A percentile compares a stretch with the other conserved stretches of the same genome.
These are phyloP conservation scores for Mycalesis mineus DNA, from an alignment of 2,888 invertebrate genomes.

Conservation along the genomic window DNA sequence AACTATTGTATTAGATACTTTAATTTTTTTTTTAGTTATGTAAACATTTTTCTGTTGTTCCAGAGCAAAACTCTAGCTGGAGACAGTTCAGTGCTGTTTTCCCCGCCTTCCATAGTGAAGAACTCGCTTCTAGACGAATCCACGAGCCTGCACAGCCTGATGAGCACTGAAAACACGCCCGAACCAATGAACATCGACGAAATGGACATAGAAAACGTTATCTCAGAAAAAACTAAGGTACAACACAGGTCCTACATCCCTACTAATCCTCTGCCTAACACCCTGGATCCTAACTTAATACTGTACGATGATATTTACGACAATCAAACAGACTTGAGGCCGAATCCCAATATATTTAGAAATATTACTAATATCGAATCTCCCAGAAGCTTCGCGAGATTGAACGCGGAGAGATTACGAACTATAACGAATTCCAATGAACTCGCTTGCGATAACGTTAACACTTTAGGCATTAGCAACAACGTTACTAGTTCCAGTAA, in stretches of 20 bases:
- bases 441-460: conserved; percentile 46
- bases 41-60: conserved; percentile 48
- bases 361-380: conserved; percentile 64
- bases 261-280: conserved; percentile 67
- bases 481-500: conserved; percentile 10
- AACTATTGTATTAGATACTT: too few species aligned
- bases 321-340: conserved; percentile 24
- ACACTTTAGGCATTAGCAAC: conserved; percentile 1
- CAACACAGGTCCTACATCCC: conserved; percentile 72
- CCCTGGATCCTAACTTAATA: conserved; percentile 35
- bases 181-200: conserved; percentile 54
- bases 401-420: conserved; percentile 66
- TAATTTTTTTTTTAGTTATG: too few species aligned
- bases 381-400: conserved; percentile 58
- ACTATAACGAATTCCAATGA: conserved; percentile 60
- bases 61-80: conserved; percentile 92
- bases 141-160: conserved; percentile 78
- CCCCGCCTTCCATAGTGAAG: conserved; percentile 92
- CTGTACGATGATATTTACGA: conserved; percentile 40
- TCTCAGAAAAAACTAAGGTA: conserved; percentile 71
- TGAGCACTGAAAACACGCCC: conserved; percentile 65
- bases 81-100: conserved; percentile 88
- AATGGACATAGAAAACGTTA: conserved; percentile 59
- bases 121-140: conserved; percentile 85
- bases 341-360: conserved; percentile 46